Evolutionary conservation across 2,888 invertebrate species (phyloP), one percentile per base, ranked within the genome.

Genomic region (Beris chalybata): DNA sequence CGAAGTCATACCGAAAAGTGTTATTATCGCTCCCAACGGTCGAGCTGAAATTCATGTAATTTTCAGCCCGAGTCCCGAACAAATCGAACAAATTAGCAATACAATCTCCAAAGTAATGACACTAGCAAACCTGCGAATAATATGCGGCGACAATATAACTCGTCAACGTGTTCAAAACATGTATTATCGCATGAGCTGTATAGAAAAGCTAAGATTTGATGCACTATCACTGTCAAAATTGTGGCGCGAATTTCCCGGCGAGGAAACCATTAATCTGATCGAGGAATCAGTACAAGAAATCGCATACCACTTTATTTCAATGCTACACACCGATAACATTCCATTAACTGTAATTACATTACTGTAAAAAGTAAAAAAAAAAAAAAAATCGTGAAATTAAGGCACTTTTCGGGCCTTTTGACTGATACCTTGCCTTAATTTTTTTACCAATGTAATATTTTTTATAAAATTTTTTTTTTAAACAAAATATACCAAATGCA

Each of bases 81-180:
- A 84, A 67, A 73, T 84, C 9, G 78, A 77, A 55, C 79, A 78
- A 67, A 77, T 77, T 68, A 59, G 74, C 70, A 70, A 78, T 67
- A 77, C 79, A 74, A 74, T 76, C 65, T 58, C 78, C 68, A 71
- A 79, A 74, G 74, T 82, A 67, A 22, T 83, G 73, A 74, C 82
- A 69, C 58, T 81, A 65, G 84, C 83, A 55, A 83, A 83, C 15
- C 72, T 85, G 72, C 79, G 79, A 45, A 76, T 85, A n/a, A 81
- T 81, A 13, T 80, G 81, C 63, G 84, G 84, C 1, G 84, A 84
- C 70, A 84, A 85, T 64, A 82, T 83, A 5, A 83, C 83, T 44
- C 77, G 84, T 5, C 80, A 79, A 64, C 75, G 80, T 38, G 77
- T 80, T 67, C 75, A 78, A 3, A 72, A 74, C 15, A 69, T 80